phyloP scores from a whole-genome alignment of 2,888 invertebrate genomes.

The Aphodius granarius region DNA sequence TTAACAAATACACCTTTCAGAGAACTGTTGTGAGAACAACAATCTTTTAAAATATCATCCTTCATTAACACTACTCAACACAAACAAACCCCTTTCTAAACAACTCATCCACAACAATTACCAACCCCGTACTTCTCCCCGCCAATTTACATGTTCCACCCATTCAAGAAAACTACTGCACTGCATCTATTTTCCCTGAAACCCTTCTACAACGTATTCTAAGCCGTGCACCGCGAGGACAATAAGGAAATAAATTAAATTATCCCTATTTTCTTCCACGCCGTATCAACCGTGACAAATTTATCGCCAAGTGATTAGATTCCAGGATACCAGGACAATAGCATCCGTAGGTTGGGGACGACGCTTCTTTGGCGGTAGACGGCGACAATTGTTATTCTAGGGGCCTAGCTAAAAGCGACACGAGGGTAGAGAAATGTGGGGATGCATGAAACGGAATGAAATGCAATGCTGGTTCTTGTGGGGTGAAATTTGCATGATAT shows the following conservation, averaged over 20 bases:
- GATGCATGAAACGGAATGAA: neutral
- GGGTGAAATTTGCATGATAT: constrained; percentile 19
- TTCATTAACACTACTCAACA: neutral
- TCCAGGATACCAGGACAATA: neutral
- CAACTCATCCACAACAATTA: neutral
- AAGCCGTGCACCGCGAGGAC: no score
- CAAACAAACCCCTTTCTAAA: neutral
- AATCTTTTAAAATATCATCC: no score
- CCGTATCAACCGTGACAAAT: neutral
- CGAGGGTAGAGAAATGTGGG: neutral
- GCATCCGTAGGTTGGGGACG: neutral
- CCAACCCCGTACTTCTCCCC: neutral
- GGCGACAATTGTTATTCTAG: constrained; percentile 6
- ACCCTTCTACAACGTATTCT: no score
- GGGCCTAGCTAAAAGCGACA: no score
- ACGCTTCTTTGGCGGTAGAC: neutral
- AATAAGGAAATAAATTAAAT: neutral
- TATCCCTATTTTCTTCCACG: neutral
- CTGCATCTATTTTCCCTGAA: neutral
- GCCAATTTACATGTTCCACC: neutral
- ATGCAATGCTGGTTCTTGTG: constrained; percentile 7
- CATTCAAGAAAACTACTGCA: neutral
- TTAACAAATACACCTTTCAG: no score
- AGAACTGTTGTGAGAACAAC: no score
- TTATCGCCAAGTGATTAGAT: constrained; percentile 2